Evolutionary conservation across 2,113 vertebrate genomes (phyloP), one percentile per base, ranked within the genome.

Genomic region (Eulemur macaco): DNA sequence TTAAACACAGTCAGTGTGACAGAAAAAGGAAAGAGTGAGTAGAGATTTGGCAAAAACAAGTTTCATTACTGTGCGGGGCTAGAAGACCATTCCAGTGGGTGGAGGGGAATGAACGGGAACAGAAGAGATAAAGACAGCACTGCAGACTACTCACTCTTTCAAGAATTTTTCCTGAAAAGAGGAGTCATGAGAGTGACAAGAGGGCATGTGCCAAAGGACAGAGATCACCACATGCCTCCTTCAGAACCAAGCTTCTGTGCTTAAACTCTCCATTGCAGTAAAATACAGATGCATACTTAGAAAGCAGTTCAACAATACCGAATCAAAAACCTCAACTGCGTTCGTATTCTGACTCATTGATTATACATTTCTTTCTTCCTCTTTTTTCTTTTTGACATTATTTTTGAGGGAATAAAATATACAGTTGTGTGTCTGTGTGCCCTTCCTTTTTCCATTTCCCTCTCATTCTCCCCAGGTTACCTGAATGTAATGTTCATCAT

Each of bases 361-460:
- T 34, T 20, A 20, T 27, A 42, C 39, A 58, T 25, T 66, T 66
- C 50, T 42, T 66, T 69, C 27, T 80, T 80, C 29, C 23, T 81
- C 18, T 81, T 84, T 50, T 63, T 64, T 45, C 45, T 89, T 56
- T 94, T 84, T 68, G 11, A 50, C 11, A 29, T 52, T 47, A 71
- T 58, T 86, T 56, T 95, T 64, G 66, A 80, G 25, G 42, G 60
- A 91, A 68, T 80, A 81, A 54, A 86, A 56, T 54, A 69, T 39
- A 29, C 10, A 63, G 4, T 52, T 34, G 9, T 63, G 21, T 45
- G 39, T 78, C 42, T 13, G n/a, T 21, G 8, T 20, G 50, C 8
- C 17, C 8, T 80, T 47, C 31, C 37, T 8, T 73, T 56, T 60
- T 39, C 50, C 9, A 42, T 86, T n/a, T 68, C 39, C 5, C 13